Percentiles rank a stretch among this genome's conserved stretches.
Evolutionary conservation across 2,113 vertebrate species (phyloP).

Genomic region (Lophura nycthemera): DNA sequence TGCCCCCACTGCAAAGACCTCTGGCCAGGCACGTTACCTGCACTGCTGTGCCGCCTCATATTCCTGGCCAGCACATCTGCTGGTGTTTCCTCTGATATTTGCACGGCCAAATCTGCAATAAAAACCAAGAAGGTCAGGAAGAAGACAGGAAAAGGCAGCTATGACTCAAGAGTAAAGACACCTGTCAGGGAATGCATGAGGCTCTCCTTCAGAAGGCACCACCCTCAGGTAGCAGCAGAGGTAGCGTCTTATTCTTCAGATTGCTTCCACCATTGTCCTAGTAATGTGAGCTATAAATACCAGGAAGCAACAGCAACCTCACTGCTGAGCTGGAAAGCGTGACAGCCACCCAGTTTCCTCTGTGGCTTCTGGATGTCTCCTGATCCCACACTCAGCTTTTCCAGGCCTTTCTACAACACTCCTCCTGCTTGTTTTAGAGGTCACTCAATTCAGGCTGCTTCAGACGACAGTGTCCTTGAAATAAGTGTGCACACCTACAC

Average conservation of each 20-base stretch:
- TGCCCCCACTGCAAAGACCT: background rate
- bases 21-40: constrained; percentile 71
- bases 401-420: background rate
- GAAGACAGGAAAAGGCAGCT: background rate
- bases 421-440: background rate
- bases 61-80: constrained; percentile 91
- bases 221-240: background rate
- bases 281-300: background rate
- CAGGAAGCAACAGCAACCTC: constrained; percentile 6
- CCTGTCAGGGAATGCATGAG: background rate
- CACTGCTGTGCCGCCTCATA: constrained; percentile 85
- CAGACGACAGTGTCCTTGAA: background rate
- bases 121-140: background rate
- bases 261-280: background rate
- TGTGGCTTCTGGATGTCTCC: background rate
- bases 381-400: background rate
- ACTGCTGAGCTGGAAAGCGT: background rate
- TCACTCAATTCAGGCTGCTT: background rate
- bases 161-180: background rate
- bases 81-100: constrained; percentile 91
- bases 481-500: background rate
- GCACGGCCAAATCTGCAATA: constrained; percentile 84
- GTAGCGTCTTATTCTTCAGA: background rate
- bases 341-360: background rate
- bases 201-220: background rate